phyloP scores from a whole-genome alignment of 2,888 invertebrate genomes.

The Malachius bipustulatus region DNA sequence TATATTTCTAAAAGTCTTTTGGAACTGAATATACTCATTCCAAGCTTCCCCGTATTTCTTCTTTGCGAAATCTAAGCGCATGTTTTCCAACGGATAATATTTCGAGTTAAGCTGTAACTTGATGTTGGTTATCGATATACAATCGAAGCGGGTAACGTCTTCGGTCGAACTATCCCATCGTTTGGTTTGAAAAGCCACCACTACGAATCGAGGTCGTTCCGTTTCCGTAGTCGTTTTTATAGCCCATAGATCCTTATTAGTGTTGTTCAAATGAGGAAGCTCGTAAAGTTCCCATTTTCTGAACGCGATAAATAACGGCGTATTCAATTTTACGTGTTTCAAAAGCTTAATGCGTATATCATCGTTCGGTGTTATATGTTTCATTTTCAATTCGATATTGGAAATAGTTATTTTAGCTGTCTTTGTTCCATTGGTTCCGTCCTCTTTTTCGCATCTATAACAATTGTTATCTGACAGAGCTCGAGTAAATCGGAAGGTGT shows the following conservation, averaged over 20 bases:
- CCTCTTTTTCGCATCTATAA: constrained; percentile 7
- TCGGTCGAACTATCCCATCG: too few species aligned
- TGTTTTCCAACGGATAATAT: constrained; percentile 1
- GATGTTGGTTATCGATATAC: background rate
- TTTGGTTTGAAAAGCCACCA: too few species aligned
- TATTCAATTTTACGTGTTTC: too few species aligned
- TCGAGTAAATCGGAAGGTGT: constrained; percentile 7
- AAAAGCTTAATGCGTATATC: too few species aligned
- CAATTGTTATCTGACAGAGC: constrained; percentile 5
- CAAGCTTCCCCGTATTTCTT: background rate
- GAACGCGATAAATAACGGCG: too few species aligned
- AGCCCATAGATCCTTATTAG: too few species aligned
- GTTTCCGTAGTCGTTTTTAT: too few species aligned
- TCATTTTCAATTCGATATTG: constrained; percentile 4
- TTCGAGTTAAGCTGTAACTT: background rate
- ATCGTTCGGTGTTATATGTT: constrained; percentile 4
- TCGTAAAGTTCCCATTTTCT: too few species aligned
- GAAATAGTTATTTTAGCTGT: background rate
- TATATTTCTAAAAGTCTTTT: background rate
- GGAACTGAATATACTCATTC: background rate
- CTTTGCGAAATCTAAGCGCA: background rate
- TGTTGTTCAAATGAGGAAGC: too few species aligned
- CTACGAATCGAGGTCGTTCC: too few species aligned
- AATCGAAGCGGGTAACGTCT: too few species aligned
- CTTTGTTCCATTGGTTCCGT: constrained; percentile 7